phyloP scores from a whole-genome alignment of 2,888 invertebrate species.

The Podabrus alpinus region DNA sequence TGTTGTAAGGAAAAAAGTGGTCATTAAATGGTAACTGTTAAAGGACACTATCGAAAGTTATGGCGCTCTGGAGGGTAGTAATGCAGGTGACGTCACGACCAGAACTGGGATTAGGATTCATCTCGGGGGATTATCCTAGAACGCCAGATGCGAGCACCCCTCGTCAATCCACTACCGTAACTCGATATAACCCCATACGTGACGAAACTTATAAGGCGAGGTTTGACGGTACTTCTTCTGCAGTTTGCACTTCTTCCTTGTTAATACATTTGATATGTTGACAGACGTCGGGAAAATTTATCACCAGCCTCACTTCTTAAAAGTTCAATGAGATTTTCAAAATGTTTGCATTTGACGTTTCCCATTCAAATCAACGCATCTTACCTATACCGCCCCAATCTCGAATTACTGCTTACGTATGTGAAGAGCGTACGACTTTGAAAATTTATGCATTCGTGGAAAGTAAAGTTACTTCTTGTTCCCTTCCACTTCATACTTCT shows the following conservation, averaged over 20 bases:
- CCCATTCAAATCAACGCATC: not conserved
- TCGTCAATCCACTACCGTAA: conserved; percentile 48
- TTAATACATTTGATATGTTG: conserved; percentile 29
- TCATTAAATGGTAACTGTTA: conserved; percentile 32
- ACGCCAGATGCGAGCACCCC: conserved; percentile 46
- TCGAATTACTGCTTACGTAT: not conserved
- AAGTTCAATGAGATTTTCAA: conserved; percentile 4
- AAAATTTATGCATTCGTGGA: conserved; percentile 1
- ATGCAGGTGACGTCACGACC: conserved; percentile 49
- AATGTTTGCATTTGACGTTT: conserved; percentile 6
- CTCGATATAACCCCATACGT: conserved; percentile 51
- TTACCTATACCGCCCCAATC: not conserved
- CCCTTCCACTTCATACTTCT: not conserved
- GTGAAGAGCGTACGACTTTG: not conserved
- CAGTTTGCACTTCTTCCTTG: conserved; percentile 32
- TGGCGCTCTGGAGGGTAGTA: conserved; percentile 35
- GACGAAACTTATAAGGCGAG: conserved; percentile 46
- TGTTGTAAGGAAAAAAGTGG: conserved; percentile 5
- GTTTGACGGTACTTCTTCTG: conserved; percentile 28
- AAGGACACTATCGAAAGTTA: conserved; percentile 45
- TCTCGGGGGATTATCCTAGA: conserved; percentile 49
- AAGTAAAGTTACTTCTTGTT: not conserved
- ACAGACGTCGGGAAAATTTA: conserved; percentile 27
- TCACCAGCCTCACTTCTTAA: conserved; percentile 12
- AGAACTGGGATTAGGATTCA: conserved; percentile 49